Evolutionary conservation across 2,797 vertebrate species (phyloP).

Genomic region (Malurus leucopterus): DNA sequence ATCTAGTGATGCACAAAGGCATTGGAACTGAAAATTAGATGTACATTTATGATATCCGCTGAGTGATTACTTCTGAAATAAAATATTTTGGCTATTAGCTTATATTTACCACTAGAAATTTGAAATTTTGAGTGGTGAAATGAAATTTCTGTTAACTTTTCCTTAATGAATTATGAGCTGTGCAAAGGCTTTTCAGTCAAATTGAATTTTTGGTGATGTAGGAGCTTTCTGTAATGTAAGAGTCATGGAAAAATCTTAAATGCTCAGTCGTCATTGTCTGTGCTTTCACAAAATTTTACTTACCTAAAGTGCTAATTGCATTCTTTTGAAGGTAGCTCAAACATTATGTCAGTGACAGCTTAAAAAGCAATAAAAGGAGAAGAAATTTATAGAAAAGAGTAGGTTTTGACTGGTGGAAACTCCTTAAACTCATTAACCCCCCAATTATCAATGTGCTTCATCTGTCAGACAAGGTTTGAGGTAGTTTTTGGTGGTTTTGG

Average conservation of each 20-base stretch:
- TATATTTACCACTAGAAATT: too few relatives aligned
- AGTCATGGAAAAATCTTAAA: background rate
- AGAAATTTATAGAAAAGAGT: background rate
- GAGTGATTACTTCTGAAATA: background rate
- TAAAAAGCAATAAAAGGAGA: background rate
- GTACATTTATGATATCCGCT: too few relatives aligned
- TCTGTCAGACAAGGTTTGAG: background rate
- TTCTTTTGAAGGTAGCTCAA: background rate
- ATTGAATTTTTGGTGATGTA: background rate
- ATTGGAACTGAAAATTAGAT: background rate
- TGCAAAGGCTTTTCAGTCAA: background rate
- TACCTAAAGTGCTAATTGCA: background rate
- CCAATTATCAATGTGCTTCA: background rate
- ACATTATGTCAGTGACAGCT: background rate
- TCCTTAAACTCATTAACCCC: background rate
- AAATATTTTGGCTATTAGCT: background rate
- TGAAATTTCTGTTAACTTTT: background rate
- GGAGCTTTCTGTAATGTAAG: background rate
- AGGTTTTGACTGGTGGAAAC: background rate
- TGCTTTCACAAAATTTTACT: background rate
- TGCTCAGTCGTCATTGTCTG: background rate
- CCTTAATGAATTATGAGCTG: background rate
- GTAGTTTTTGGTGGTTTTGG: background rate
- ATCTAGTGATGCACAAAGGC: background rate
- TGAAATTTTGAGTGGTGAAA: too few relatives aligned